Conservation (phyloP, 2,797 vertebrate species). For the Epinephelus awoara region DNA sequence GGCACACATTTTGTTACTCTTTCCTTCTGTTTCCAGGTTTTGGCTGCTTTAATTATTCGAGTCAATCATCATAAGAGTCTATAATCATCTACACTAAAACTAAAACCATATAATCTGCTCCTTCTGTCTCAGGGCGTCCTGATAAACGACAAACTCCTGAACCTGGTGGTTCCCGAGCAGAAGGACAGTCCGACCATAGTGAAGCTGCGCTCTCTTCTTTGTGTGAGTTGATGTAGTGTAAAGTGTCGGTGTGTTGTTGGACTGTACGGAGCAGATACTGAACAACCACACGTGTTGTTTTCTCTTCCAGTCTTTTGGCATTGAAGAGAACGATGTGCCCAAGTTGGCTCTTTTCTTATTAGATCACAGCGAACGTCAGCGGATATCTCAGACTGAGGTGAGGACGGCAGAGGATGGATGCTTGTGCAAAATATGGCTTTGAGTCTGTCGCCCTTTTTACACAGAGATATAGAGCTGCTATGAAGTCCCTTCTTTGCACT, state of each 20-base stretch:
- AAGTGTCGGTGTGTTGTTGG: neutral
- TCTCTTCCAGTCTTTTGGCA: conserved; percentile 83
- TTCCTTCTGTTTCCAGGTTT: neutral
- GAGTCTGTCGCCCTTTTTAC: neutral
- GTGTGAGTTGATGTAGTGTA: conserved; percentile 78
- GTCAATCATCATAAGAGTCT: neutral
- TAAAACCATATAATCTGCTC: conserved; percentile 1
- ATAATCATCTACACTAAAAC: neutral
- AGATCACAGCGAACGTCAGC: conserved; percentile 76
- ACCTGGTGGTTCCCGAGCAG: conserved; percentile 80
- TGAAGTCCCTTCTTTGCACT: too few relatives aligned
- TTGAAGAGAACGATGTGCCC: conserved; percentile 85
- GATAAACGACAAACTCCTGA: conserved; percentile 82
- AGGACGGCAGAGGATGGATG: conserved; percentile 18
- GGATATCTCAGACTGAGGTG: conserved; percentile 77
- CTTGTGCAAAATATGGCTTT: neutral
- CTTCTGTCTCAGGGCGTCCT: conserved; percentile 87
- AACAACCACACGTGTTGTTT: conserved; percentile 6
- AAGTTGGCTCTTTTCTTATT: conserved; percentile 88
- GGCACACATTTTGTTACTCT: too few relatives aligned
- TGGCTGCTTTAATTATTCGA: neutral
- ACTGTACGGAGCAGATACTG: neutral
- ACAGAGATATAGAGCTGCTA: too few relatives aligned
- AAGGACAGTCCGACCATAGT: conserved; percentile 77
- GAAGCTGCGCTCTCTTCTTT: conserved; percentile 86